A percentile compares a stretch with the other conserved stretches of the same genome.
Conservation (phyloP, 2,888 invertebrate genomes). For the Antitype chi region DNA sequence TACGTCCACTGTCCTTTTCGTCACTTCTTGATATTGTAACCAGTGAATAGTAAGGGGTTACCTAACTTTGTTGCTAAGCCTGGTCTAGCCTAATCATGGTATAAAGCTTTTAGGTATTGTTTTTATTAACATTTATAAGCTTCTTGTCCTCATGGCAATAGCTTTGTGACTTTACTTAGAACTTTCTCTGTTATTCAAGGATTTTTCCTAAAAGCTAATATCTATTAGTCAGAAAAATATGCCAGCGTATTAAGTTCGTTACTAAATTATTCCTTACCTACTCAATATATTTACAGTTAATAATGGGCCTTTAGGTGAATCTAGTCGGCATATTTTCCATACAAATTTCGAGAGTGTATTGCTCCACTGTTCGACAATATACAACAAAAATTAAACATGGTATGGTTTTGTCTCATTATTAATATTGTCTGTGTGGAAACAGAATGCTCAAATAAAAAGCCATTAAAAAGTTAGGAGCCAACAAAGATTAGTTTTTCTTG, state of each 20-base stretch:
- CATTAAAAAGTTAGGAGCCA: no score
- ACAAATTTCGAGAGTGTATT: no score
- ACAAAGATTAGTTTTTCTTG: no score
- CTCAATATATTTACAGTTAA: neutral
- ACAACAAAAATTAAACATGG: no score
- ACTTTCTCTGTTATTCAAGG: constrained; percentile 7
- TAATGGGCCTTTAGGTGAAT: no score
- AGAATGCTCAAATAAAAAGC: no score
- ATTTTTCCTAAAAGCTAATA: constrained; percentile 4
- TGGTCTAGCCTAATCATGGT: constrained; percentile 33
- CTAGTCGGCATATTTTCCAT: no score
- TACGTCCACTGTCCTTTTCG: constrained; percentile 20
- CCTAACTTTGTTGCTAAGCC: constrained; percentile 15
- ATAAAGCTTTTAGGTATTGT: constrained; percentile 41
- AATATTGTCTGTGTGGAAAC: no score
- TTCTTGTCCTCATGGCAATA: constrained; percentile 15
- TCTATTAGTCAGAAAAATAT: neutral
- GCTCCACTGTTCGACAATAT: no score
- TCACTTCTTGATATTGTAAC: constrained; percentile 15
- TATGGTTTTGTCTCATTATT: no score
- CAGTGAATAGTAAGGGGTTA: neutral
- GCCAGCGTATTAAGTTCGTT: neutral
- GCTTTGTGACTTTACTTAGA: constrained; percentile 23
- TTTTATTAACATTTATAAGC: constrained; percentile 29
- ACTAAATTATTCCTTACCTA: neutral